Evolutionary conservation across 2,888 invertebrate genomes (phyloP).

Genomic region (Cryptocheilus praepositus): DNA sequence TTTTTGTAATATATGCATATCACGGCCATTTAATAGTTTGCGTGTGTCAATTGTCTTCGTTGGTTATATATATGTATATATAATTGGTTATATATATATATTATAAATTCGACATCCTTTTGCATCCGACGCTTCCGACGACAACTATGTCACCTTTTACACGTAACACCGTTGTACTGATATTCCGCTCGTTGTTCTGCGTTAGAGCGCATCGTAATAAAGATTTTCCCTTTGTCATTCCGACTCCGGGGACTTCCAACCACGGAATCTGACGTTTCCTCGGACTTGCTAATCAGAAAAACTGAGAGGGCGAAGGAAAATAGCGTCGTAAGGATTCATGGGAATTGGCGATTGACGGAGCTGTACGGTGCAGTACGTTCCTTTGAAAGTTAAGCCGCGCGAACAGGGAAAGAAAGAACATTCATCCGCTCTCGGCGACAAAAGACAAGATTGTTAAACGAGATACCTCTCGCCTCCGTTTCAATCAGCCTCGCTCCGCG

Average conservation of each 20-base stretch:
- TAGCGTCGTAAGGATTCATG: background rate
- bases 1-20: no score
- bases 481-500: slow-evolving; percentile 49
- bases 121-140: no score
- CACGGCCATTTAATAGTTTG: no score
- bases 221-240: slow-evolving; percentile 16
- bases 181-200: background rate
- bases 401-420: slow-evolving; percentile 15
- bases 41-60: no score
- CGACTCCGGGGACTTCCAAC: slow-evolving; percentile 13
- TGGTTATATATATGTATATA: no score
- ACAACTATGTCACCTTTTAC: no score
- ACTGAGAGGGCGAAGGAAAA: background rate
- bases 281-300: background rate
- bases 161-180: background rate
- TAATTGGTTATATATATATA: no score
- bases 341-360: slow-evolving; percentile 5
- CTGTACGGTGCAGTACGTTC: slow-evolving; percentile 19
- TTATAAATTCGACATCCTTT: no score
- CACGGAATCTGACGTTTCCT: no score
- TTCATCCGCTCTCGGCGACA: slow-evolving; percentile 37
- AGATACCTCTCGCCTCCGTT: slow-evolving; percentile 56
- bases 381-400: slow-evolving; percentile 35
- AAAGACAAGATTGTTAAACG: slow-evolving; percentile 54
- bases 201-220: background rate